Evolutionary conservation across 2,888 invertebrate genomes (phyloP).

Genomic region (Scrobipalpa costella): DNA sequence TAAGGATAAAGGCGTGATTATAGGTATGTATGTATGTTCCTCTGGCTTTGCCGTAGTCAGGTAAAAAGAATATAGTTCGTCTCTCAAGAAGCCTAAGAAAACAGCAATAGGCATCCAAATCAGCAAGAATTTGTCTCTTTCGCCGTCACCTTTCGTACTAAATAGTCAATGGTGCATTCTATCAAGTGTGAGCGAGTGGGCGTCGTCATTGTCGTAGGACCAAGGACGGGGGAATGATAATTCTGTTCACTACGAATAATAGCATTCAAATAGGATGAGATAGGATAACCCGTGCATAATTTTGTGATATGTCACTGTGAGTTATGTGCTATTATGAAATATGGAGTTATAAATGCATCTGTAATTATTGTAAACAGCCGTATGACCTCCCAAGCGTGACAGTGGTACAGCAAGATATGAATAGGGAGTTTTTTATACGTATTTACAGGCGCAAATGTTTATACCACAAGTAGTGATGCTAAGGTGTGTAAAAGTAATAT

Average conservation of each 20-base stretch:
- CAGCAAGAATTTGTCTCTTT: background rate
- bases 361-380: slow-evolving; percentile 12
- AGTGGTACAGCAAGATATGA: background rate
- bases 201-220: slow-evolving; percentile 25
- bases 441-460: no score
- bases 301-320: slow-evolving; percentile 34
- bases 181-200: slow-evolving; percentile 19
- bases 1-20: no score
- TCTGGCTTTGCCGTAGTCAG: no score
- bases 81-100: no score
- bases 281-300: slow-evolving; percentile 16
- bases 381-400: background rate
- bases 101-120: background rate
- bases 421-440: background rate
- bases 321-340: slow-evolving; percentile 14
- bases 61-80: no score
- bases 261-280: background rate
- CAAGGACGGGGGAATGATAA: slow-evolving; percentile 24
- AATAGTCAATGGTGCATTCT: slow-evolving; percentile 7
- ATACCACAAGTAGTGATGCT: no score
- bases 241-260: slow-evolving; percentile 6
- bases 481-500: no score
- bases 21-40: no score
- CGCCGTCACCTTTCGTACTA: background rate
- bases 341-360: slow-evolving; percentile 8